Evolutionary conservation across 2,888 invertebrate genomes (phyloP), one percentile per base, ranked within the genome.

Genomic region (Eupelmus urozonus): DNA sequence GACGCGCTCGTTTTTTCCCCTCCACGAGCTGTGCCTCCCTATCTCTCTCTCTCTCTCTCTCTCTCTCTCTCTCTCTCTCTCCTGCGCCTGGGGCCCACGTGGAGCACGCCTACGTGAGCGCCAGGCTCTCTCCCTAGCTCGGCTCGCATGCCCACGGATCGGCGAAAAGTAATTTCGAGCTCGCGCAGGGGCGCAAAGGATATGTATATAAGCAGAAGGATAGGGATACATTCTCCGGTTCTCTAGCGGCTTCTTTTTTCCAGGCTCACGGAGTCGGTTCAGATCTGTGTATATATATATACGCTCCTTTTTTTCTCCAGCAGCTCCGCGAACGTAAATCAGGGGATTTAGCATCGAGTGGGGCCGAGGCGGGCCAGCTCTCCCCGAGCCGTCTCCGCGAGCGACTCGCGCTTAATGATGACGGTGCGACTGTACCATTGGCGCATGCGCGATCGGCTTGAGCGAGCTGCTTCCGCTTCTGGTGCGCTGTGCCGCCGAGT

Each of bases 31-130:
- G n/a, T n/a, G n/a, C n/a, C n/a, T n/a, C n/a, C n/a, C n/a, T 0
- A 18, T 13, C n/a, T 42, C 49, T 29, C 34, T 20, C 49, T 42
- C 71, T 65, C 25, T 9, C 49, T 65, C 65, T 49, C 11, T n/a
- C 27, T 40, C 40, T n/a, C 27, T 55, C 49, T 29, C 34, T 11
- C 3, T 23, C 16, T 34, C n/a, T 29, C 25, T n/a, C 27, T 18
- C 11, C 34, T 29, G 7, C 13, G 55, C 62, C 3, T 42, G 55
- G 51, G 16, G 23, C 18, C 62, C 72, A 72, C 72, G 62, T 72
- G 62, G 25, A 23, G 53, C 25, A 23, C 16, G 25, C 23, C n/a
- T 23, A 25, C 55, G 55, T 57, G 67, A n/a, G n/a, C n/a, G n/a
- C n/a, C n/a, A n/a, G n/a, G n/a, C n/a, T n/a, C n/a, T n/a, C n/a